Base-by-base conservation (phyloP, 2,888 invertebrate genomes). In the Trisateles emortualis region DNA sequence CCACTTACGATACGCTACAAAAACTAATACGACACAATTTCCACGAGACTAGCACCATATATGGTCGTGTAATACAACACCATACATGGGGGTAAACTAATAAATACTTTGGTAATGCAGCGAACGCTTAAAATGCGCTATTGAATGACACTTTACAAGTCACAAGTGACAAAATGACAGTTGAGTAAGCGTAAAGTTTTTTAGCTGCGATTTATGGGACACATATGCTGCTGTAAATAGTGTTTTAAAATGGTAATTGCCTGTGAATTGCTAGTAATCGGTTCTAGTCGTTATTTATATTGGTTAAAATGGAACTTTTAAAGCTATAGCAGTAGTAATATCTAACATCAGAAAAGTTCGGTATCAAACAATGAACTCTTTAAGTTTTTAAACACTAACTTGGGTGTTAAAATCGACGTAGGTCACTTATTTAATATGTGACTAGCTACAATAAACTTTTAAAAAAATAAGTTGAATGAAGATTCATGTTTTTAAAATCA, bases 21-120 rank as follows among this genome's bases (percentile, higher is more conserved):
- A 81, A 82, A 82, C 69, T 68, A 65, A 62, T 54, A 60, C 76
- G 87, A 71, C 87, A 85, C 83, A 83, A 84, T 87, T 89, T 84
- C 85, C 88, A 86, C 86, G 83, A 72, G 72, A 63, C 69, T 59
- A 63, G 68, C 64, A 58, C 89, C 86, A 64, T 86, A 85, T 85
- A 84, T 81, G 84, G 87, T 61, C 64, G 68, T 62, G 68, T 76
- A 75, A 73, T 77, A 76, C 74, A 72, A 57, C 52, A 54, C 57
- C 83, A 65, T 84, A 77, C 61, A 71, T 54, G 76, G 82, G 59
- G 59, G 59, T 47, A 54, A 53, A 45, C 72, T 76, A 77, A 78
- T 79, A 72, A 73, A 75, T 67, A 61, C 61, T 72, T 72, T 59
- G 68, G 69, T 66, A 72, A 64, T 59, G 57, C 64, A 52, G 43